Base-by-base conservation (phyloP, 2,113 vertebrate genomes). In the Tetrax tetrax region DNA sequence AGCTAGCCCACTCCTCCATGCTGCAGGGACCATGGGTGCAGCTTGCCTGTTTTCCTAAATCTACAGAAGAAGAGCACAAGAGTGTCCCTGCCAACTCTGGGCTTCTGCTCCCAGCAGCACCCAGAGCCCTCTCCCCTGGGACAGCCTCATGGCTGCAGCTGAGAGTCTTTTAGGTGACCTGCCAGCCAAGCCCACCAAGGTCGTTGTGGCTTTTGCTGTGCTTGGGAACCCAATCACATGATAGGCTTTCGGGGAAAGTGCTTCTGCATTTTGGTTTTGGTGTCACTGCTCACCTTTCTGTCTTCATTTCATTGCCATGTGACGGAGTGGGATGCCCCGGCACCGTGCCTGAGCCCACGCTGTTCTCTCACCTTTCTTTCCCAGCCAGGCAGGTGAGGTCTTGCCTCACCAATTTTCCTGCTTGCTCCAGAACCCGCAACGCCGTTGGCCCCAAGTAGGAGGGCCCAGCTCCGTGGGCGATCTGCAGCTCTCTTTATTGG, bases 221-320 rank as follows among this genome's bases (percentile, higher is more conserved):
- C 27, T 50, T 78, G 43, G 59, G 47, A 88, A 25, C 50, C 28
- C 51, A 35, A 35, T 4, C 33, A 48, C 11, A 18, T 3, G 21
- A 56, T 10, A 59, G 37, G 68, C 64, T 92, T 89, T 86, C 1
- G 0, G 59, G 47, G 71, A 86, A 94, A 86, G 45, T 41, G 14
- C 24, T 80, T 74, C 63, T 87, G 47, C 25, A 69, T 87, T 95
- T 81, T 0, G 0, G 20, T 90, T 90, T 90, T 72, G 41, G 20
- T 41, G 4, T 43, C 50, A 66, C 33, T 0, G 0, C 12, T 31
- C n/a, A 79, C 23, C n/a, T 9, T 69, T 41, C n/a, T 28, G 10
- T 47, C 28, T 66, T 64, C 25, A 25, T 29, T 37, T 74, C 9
- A 1, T 5, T 31, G 65, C 56, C 21, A 24, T 3, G 14, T n/a